phyloP scores from a whole-genome alignment of 2,888 invertebrate species.

The Polyommatus iphigenia region DNA sequence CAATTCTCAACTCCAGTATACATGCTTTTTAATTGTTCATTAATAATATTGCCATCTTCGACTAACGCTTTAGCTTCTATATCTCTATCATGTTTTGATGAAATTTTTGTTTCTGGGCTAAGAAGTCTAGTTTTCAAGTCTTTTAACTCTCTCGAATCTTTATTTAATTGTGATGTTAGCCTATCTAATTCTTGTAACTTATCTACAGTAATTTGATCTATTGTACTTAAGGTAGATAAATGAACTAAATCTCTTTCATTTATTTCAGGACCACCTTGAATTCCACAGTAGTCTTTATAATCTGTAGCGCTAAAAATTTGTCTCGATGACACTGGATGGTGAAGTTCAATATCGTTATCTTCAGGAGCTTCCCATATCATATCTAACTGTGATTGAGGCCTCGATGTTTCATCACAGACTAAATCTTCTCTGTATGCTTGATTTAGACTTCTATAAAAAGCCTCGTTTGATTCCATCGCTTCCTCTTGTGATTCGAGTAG shows the following conservation, averaged over 20 bases:
- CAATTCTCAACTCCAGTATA: constrained; percentile 84
- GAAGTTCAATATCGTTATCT: constrained; percentile 82
- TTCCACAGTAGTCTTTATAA: constrained; percentile 88
- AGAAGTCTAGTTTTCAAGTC: constrained; percentile 86
- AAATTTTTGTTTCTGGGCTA: constrained; percentile 81
- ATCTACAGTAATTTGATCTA: constrained; percentile 88
- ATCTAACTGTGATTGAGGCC: constrained; percentile 86
- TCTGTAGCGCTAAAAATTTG: constrained; percentile 88
- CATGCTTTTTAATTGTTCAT: constrained; percentile 85
- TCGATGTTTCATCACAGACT: constrained; percentile 82
- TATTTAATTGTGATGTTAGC: constrained; percentile 86
- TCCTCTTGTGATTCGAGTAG: constrained; percentile 70
- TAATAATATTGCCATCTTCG: constrained; percentile 84
- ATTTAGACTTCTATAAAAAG: constrained; percentile 92
- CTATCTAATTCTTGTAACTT: constrained; percentile 89
- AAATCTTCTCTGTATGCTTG: constrained; percentile 92
- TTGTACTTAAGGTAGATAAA: constrained; percentile 86
- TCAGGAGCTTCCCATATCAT: constrained; percentile 94
- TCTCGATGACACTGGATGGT: constrained; percentile 77
- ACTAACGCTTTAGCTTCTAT: constrained; percentile 81
- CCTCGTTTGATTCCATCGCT: constrained; percentile 88
- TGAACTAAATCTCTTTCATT: constrained; percentile 89
- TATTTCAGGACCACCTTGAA: constrained; percentile 84
- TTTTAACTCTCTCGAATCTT: constrained; percentile 88
- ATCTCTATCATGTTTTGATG: constrained; percentile 73